These are phyloP conservation scores for Isurus oxyrinchus DNA, from an alignment of 2,113 vertebrate species.

Conservation along the genomic window DNA sequence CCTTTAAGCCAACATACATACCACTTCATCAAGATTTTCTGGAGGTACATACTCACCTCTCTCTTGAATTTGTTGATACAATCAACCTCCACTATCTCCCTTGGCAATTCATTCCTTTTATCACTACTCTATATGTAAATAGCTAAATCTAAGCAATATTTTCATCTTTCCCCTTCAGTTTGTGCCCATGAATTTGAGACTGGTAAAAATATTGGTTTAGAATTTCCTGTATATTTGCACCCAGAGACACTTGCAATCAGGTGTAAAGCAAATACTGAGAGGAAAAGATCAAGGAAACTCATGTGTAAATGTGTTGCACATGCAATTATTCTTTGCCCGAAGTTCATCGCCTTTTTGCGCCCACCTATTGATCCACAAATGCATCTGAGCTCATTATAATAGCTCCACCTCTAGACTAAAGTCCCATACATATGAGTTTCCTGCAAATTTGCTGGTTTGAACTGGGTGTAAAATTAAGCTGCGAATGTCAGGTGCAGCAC, in stretches of 20 bases:
- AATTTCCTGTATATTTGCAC: background rate
- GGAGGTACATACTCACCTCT: background rate
- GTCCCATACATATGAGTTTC: too few relatives aligned
- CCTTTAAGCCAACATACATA: background rate
- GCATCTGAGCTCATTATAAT: background rate
- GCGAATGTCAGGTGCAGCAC: background rate
- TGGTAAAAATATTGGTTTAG: background rate
- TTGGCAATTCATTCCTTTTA: background rate
- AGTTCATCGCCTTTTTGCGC: background rate
- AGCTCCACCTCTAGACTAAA: background rate
- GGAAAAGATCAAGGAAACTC: background rate
- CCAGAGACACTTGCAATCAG: background rate
- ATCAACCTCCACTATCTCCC: background rate
- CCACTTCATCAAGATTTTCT: background rate
- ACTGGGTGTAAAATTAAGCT: background rate
- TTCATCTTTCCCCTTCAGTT: background rate
- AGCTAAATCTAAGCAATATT: background rate
- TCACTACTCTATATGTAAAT: background rate
- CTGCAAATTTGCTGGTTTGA: background rate
- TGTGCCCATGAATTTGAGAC: background rate
- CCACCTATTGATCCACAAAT: background rate
- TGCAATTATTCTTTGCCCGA: background rate
- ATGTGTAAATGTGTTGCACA: background rate
- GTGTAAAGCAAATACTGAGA: background rate
- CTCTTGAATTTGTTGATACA: background rate